Evolutionary conservation across 2,888 invertebrate genomes (phyloP), one percentile per base, ranked within the genome.

Genomic region (Nowickia ferox): DNA sequence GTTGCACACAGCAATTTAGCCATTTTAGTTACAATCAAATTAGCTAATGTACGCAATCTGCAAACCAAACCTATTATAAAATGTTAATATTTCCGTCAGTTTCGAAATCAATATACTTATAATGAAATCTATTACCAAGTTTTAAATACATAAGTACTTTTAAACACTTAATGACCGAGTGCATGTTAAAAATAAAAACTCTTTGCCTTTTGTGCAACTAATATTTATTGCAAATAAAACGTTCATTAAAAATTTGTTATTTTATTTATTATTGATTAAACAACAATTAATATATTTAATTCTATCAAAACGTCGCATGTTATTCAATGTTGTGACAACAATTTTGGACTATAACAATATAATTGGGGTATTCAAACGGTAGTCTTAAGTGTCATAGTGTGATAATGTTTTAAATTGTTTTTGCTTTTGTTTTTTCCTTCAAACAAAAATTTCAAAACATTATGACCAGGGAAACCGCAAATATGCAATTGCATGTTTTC

Each of bases 31-130:
- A 11, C 17, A 11, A 46, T 40, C 30, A 78, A 69, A 63, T 79
- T 63, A 17, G 11, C 30, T 78, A 71, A 22, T 68, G 55, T 66
- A 48, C 9, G 59, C 30, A 57, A 19, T 30, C 55, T 66, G 15
- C 38, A 48, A 40, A 10, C 22, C 42, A 65, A 75, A 51, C 15
- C 15, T 40, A 6, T 6, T 30, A 30, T 6, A 30, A 30, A 57
- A 30, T 57, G 17, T 72, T 59, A 66, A 65, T 57, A 65, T 77
- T 51, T 83, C 77, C 77, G 59, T 30, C 71, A 46, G 55, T 65
- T 69, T 63, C 19, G 17, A 13, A 51, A 71, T 17, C 30, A 61
- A 13, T 72, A 66, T 59, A 57, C 10, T 53, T 48, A n/a, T 63
- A 63, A 30, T 59, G 17, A 61, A 48, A 74, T 61, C 15, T 17